Evolutionary conservation across 2,113 vertebrate genomes (phyloP), one percentile per base, ranked within the genome.

Genomic region (Egretta garzetta): DNA sequence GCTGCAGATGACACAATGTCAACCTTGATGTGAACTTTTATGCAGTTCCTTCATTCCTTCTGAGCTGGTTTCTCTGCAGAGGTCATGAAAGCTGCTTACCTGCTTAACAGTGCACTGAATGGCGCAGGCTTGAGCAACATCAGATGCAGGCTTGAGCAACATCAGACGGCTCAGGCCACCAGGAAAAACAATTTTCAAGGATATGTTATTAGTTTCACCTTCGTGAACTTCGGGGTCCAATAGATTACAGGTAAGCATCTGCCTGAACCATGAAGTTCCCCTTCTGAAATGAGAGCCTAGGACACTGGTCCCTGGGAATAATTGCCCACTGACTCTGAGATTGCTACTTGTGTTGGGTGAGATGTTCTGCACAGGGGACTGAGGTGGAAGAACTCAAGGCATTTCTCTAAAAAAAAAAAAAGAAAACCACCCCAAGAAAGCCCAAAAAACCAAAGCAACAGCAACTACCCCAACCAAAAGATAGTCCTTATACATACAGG

Each of bases 311-410:
- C 14, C 30, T 30, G 6, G 73, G 12, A 74, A 19, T 4, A 52
- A 41, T 20, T 14, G 49, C 21, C 18, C 1, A 0, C 19, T 8
- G 59, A 24, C 47, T 80, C 77, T 30, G 12, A n/a, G 19, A 17
- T 20, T 49, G n/a, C 26, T 35, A 19, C 8, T 43, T 0, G 0
- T 2, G 10, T 3, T 19, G 32, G 33, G 37, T 4, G 6, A 55
- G 6, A 47, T 70, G 30, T 12, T 70, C 56, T 88, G 24, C 39
- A 26, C 8, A 14, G 39, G 18, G 5, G 12, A 43, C 14, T 30
- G 12, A 45, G 19, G 32, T 19, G 8, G 9, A 63, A 60, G 32
- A 67, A 53, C 10, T 35, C 41, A 10, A 20, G 56, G n/a, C 15
- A 37, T 16, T 72, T 55, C 43, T 63, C 66, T 27, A 12, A 37